Base-by-base conservation (phyloP, 2,113 vertebrate species). In the Solenodon paradoxus region DNA sequence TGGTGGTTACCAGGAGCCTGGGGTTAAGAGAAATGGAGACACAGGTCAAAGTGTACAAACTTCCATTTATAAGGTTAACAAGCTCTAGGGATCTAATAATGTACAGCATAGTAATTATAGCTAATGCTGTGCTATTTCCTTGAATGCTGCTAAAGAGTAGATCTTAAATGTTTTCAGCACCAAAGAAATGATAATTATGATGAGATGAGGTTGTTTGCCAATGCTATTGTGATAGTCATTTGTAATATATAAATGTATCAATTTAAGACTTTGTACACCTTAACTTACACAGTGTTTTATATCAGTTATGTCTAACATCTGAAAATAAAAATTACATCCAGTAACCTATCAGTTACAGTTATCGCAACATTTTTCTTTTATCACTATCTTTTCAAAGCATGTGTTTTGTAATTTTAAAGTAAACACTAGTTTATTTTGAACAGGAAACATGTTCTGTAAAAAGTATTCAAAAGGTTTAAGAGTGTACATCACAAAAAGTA, bases 341-440 rank as follows among this genome's bases (percentile, higher is more conserved):
- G 9, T 72, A 87, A 66, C 28, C 45, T 66, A 85, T 59, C 79
- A 38, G 22, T 78, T 96, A 81, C 84, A 83, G 15, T 12, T 84
- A 15, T 38, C 63, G 81, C 64, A 86, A 38, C 2, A 4, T 61
- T 26, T 53, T 83, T 40, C 8, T 9, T n/a, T 74, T 85, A 92
- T 86, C 42, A 90, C n/a, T 79, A 15, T 63, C 45, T 45, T 97
- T 93, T 87, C 45, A 93, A 57, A 92, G 42, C 68, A 53, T 75
- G 16, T 32, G 47, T 40, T 74, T 83, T 66, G 49, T 38, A 61
- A 40, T 63, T 49, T 85, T 30, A 82, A 53, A 74, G 40, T 32
- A 38, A 19, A 57, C 24, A 57, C 20, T 51, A 45, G 13, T 38
- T 69, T 79, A 68, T 32, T 77, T 87, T 92, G 12, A 79, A 57